Evolutionary conservation across 2,888 invertebrate genomes (phyloP).

Genomic region (Epistrophe grossulariae): DNA sequence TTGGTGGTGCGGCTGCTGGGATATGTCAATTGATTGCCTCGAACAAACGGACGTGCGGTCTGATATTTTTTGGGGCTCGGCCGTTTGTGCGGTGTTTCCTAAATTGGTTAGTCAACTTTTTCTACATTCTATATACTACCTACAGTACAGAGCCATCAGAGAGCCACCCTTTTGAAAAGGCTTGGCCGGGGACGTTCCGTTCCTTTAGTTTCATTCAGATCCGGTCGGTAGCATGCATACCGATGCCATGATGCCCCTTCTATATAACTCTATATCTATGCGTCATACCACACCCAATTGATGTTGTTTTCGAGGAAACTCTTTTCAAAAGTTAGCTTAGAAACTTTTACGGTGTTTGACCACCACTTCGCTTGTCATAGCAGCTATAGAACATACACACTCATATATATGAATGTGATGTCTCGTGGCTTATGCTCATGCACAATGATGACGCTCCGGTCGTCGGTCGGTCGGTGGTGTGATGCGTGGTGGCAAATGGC

Average conservation of each 20-base stretch:
- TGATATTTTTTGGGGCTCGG: constrained; percentile 66
- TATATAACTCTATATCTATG: background rate
- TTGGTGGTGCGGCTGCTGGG: constrained; percentile 40
- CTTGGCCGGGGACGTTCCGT: constrained; percentile 1
- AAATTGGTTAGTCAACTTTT: constrained; percentile 69
- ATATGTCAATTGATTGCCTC: constrained; percentile 72
- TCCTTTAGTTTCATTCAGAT: constrained; percentile 8
- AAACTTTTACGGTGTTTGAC: constrained; percentile 57
- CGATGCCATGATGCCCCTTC: background rate
- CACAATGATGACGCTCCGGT: background rate
- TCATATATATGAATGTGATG: background rate
- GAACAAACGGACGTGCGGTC: constrained; percentile 71
- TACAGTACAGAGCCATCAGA: background rate
- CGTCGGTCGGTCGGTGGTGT: no score
- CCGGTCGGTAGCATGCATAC: constrained; percentile 6
- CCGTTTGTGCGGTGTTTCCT: constrained; percentile 61
- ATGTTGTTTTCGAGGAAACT: constrained; percentile 61
- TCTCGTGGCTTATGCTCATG: background rate
- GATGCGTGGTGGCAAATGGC: background rate
- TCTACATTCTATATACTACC: constrained; percentile 12
- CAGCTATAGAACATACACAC: background rate
- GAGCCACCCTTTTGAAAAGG: constrained; percentile 12
- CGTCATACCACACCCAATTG: constrained; percentile 56
- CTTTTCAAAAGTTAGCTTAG: constrained; percentile 36
- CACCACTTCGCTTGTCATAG: constrained; percentile 3